Base-by-base conservation (phyloP, 2,797 vertebrate genomes). In the Crax fasciolata region DNA sequence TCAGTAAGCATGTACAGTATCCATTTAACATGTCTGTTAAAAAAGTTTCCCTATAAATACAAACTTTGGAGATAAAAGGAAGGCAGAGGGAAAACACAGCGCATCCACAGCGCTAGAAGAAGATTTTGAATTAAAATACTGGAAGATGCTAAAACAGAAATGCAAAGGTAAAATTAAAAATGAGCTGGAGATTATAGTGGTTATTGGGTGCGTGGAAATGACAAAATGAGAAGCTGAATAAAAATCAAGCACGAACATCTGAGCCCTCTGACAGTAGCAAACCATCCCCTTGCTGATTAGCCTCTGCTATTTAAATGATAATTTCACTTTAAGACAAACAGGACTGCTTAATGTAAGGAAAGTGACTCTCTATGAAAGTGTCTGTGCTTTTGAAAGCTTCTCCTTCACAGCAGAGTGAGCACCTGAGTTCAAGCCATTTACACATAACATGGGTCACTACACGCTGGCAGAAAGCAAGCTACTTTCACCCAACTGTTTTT, bases 231-330 rank as follows among this genome's bases (percentile, higher is more conserved):
- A 84, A 25, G 30, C 51, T 76, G 83, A 93, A 92, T 84, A 76
- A 89, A 94, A 95, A 90, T 76, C 77, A 88, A 88, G 72, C 78
- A 62, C 2, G 4, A 83, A 39, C 38, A 3, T 78, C 46, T 57
- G 74, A 94, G 91, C 28, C 84, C 74, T 75, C 66, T 55, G 65
- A 96, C 73, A 76, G 91, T 6, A 79, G 15, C 73, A 71, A 90
- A 57, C 62, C 68, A 84, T 76, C 67, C 89, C 49, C 32, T 71
- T 58, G 62, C 79, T 86, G 76, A 93, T 93, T 61, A 92, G 87
- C 35, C 84, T 75, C 76, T 94, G 41, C 84, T 92, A 93, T 93
- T 92, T 94, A 97, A 97, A 90, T 92, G 81, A 89, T 90, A 96
- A 89, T 94, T 91, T 92, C 87, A 87, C 79, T 96, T 87, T 72